Base-by-base conservation (phyloP, 2,797 vertebrate species). In the Corythornis leucogaster region DNA sequence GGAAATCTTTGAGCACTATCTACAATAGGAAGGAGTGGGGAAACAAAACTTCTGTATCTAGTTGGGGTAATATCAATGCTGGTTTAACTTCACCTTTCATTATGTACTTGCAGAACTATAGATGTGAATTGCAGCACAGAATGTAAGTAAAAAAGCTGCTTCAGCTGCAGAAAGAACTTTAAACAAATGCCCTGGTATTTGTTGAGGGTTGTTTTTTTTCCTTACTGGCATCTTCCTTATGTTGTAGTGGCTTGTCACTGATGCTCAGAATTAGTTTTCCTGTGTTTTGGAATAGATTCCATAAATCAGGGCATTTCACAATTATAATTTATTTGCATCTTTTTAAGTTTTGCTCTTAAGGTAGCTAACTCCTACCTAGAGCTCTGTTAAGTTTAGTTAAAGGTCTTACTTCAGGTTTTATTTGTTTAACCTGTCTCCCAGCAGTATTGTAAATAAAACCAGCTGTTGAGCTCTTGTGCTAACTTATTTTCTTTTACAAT, bases 361-460 rank as follows among this genome's bases (percentile, higher is more conserved):
- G 22, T 63, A n/a, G 5, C 13, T 51, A 68, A 43, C n/a, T 89
- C 14, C 13, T 48, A 0, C 38, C 20, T 45, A 50, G 45, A 71
- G 22, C 67, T 33, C 26, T 64, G 25, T 55, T 81, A 77, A 30
- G 12, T 76, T 80, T 62, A 86, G 45, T 50, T 59, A 64, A 51
- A 80, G 28, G 22, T 81, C 26, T 83, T 85, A 45, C 6, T 67
- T 91, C 30, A 70, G 45, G 46, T 75, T 42, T 87, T 87, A 46
- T 10, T 93, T 91, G 50, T 88, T 93, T 80, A 88, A 67, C 45
- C 21, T 84, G 26, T 66, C 24, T 79, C 45, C 61, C n/a, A 70
- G 35, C 40, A 77, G 74, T 74, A 73, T 17, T 80, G 35, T 85
- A 90, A 74, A 88, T 84, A 84, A 90, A 86, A 70, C 11, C 88